Evolutionary conservation across 2,113 vertebrate species (phyloP).

Genomic region (Tonatia bakeri): DNA sequence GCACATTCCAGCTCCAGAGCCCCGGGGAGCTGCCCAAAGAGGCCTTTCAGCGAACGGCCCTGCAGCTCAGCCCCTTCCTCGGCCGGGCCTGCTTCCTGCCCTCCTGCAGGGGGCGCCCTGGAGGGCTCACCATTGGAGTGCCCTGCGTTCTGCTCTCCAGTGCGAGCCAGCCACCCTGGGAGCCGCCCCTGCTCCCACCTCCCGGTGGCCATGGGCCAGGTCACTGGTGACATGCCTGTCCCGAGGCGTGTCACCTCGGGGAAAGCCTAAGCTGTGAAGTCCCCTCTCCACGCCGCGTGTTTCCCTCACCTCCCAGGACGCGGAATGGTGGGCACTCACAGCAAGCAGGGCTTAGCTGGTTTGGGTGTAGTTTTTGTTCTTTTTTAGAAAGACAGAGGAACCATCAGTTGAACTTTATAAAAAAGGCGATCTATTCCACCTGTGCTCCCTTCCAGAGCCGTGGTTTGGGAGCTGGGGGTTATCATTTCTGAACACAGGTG

Average conservation of each 20-base stretch:
- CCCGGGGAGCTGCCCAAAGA: rapidly evolving
- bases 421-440: background rate
- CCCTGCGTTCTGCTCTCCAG: no score
- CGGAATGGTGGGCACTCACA: no score
- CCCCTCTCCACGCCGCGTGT: background rate
- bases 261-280: rapidly evolving
- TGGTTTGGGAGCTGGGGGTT: background rate
- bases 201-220: rapidly evolving
- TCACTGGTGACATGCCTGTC: background rate
- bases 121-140: no score
- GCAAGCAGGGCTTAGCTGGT: background rate
- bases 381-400: background rate
- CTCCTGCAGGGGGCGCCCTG: background rate
- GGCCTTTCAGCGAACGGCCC: rapidly evolving
- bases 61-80: background rate
- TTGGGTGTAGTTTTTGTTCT: background rate
- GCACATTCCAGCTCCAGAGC: background rate
- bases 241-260: no score
- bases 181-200: rapidly evolving
- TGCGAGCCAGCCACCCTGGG: background rate
- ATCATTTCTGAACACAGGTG: background rate
- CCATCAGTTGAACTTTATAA: background rate
- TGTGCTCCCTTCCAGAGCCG: background rate
- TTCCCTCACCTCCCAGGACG: background rate
- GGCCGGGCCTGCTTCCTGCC: background rate